phyloP scores from a whole-genome alignment of 64 coral and sea anemone species.

The Dendronephthya gigantea region DNA sequence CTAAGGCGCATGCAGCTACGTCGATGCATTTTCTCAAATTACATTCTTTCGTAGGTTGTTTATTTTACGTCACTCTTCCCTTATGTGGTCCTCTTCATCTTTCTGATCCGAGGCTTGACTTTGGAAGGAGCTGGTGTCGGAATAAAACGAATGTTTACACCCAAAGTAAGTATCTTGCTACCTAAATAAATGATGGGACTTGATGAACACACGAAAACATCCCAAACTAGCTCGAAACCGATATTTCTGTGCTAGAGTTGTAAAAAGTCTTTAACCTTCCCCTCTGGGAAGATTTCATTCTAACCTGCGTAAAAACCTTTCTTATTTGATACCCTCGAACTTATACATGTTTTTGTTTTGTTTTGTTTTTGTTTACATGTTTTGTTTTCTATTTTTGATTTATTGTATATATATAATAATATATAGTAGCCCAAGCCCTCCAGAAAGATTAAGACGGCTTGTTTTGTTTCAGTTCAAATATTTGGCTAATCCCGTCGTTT shows the following conservation, averaged over 20 bases:
- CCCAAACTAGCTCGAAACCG: too few relatives aligned
- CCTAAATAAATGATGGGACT: neutral
- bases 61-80: conserved; percentile 90
- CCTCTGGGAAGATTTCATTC: too few relatives aligned
- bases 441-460: neutral
- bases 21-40: neutral
- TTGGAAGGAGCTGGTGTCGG: conserved; percentile 62
- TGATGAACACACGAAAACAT: too few relatives aligned
- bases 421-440: neutral
- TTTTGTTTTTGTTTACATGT: too few relatives aligned
- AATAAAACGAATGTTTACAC: conserved; percentile 66
- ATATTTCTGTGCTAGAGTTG: too few relatives aligned
- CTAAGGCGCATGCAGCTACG: too few relatives aligned
- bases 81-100: conserved; percentile 76
- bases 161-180: conserved; percentile 37
- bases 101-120: conserved; percentile 74
- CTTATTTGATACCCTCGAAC: too few relatives aligned
- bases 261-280: too few relatives aligned
- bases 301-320: too few relatives aligned
- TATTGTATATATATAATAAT: too few relatives aligned
- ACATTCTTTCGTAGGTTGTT: conserved; percentile 46
- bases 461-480: neutral
- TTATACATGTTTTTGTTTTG: too few relatives aligned
- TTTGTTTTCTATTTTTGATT: too few relatives aligned
- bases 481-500: neutral